These are phyloP conservation scores for Botia kubotai DNA, from an alignment of 2,797 vertebrate species.

Conservation along the genomic window DNA sequence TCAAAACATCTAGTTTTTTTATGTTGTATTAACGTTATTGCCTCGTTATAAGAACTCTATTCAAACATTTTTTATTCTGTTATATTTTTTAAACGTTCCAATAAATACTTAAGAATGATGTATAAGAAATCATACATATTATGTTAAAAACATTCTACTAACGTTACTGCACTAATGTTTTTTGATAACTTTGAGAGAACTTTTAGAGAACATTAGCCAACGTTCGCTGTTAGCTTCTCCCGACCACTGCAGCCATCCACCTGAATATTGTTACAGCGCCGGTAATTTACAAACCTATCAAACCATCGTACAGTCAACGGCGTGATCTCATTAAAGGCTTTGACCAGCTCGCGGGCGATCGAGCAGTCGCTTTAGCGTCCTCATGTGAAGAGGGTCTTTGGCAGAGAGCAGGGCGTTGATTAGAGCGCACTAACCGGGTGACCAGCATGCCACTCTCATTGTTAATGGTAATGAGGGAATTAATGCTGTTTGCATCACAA, in stretches of 20 bases:
- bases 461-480: slow-evolving; percentile 68
- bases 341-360: slow-evolving; percentile 48
- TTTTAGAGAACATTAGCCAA: too few species aligned
- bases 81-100: too few species aligned
- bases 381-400: slow-evolving; percentile 38
- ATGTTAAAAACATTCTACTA: too few species aligned
- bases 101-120: too few species aligned
- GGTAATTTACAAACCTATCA: slow-evolving; percentile 48
- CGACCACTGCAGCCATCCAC: neutral
- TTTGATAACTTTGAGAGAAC: too few species aligned
- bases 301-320: slow-evolving; percentile 54
- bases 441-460: slow-evolving; percentile 64
- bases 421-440: slow-evolving; percentile 60
- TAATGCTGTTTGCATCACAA: slow-evolving; percentile 68
- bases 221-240: neutral
- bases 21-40: too few species aligned
- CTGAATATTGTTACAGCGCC: slow-evolving; percentile 15
- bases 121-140: too few species aligned
- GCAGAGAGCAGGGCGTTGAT: slow-evolving; percentile 60
- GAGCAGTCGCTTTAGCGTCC: slow-evolving; percentile 47
- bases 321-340: slow-evolving; percentile 58
- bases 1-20: too few species aligned
- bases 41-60: too few species aligned
- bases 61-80: too few species aligned
- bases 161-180: too few species aligned